phyloP scores from a whole-genome alignment of 2,888 invertebrate genomes.

The Griposia aprilina region DNA sequence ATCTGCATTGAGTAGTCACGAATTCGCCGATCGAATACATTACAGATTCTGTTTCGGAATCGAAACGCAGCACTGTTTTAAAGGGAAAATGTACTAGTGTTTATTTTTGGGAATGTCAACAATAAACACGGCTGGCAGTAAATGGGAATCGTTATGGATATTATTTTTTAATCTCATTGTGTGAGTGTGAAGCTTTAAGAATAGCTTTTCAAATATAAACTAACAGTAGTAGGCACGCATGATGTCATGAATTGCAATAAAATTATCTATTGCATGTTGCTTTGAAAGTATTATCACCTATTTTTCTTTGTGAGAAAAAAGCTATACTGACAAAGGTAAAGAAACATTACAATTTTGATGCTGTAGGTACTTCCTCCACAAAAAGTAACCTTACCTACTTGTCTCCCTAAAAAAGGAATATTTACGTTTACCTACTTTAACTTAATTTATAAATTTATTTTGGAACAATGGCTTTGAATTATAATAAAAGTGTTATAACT shows the following conservation, averaged over 20 bases:
- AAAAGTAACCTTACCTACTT: not conserved
- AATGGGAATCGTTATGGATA: slow-evolving; percentile 32
- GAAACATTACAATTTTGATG: not conserved
- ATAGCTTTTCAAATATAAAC: slow-evolving; percentile 21
- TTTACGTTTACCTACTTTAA: slow-evolving; percentile 33
- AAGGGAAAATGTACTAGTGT: slow-evolving; percentile 68
- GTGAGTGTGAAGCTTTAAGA: slow-evolving; percentile 12
- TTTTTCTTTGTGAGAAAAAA: not conserved
- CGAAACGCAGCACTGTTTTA: slow-evolving; percentile 66
- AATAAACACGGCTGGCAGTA: slow-evolving; percentile 45
- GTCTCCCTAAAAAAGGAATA: slow-evolving; percentile 13
- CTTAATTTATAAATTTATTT: slow-evolving; percentile 61
- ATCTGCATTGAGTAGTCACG: slow-evolving; percentile 78
- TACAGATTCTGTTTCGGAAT: slow-evolving; percentile 80
- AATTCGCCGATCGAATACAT: slow-evolving; percentile 75
- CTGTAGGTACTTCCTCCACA: not conserved
- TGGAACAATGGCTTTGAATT: slow-evolving; percentile 72
- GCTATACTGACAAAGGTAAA: too few species aligned
- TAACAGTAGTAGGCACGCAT: not conserved
- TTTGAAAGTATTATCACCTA: not conserved
- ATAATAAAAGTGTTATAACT: slow-evolving; percentile 76
- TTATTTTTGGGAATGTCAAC: slow-evolving; percentile 63
- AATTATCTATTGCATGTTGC: not conserved
- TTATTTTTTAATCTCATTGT: slow-evolving; percentile 29
- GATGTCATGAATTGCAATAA: not conserved